Conservation (phyloP, 2,113 vertebrate genomes). For the Galemys pyrenaicus region DNA sequence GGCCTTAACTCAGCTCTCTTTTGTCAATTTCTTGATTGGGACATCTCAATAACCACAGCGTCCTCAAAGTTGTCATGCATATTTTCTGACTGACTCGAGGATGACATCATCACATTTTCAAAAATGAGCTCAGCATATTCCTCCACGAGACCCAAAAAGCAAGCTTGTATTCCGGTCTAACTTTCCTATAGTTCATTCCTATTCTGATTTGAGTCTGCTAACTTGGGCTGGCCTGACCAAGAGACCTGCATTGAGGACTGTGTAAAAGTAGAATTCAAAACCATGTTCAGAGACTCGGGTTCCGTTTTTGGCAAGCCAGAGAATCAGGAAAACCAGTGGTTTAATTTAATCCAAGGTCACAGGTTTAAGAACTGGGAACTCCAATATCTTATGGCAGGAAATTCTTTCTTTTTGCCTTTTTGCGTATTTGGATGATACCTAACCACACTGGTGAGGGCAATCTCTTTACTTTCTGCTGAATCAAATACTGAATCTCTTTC, state of each 20-base stretch:
- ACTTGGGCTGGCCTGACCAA: slow-evolving; percentile 98
- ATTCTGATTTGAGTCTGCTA: slow-evolving; percentile 96
- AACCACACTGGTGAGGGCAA: background rate
- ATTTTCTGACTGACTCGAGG: slow-evolving; percentile 97
- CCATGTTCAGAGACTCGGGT: no score
- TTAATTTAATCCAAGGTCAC: no score
- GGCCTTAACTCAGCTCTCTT: slow-evolving; percentile 98
- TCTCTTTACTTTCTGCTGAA: background rate
- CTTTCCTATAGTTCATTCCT: slow-evolving; percentile 99
- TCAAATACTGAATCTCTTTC: background rate
- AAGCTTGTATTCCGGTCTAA: slow-evolving; percentile 95
- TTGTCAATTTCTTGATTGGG: slow-evolving; percentile 96
- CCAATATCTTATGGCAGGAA: background rate
- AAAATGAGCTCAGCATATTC: slow-evolving; percentile 99
- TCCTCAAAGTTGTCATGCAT: slow-evolving; percentile 99
- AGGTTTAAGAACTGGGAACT: background rate
- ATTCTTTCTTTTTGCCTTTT: background rate
- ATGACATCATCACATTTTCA: slow-evolving; percentile 99
- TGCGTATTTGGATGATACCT: background rate
- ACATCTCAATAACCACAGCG: slow-evolving; percentile 99
- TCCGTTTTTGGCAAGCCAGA: background rate
- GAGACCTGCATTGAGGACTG: slow-evolving; percentile 99
- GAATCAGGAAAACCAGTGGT: no score
- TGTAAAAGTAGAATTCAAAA: no score
- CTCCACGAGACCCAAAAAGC: slow-evolving; percentile 99